Evolutionary conservation across 2,797 vertebrate species (phyloP).

Genomic region (Chaenodraco wilsoni): DNA sequence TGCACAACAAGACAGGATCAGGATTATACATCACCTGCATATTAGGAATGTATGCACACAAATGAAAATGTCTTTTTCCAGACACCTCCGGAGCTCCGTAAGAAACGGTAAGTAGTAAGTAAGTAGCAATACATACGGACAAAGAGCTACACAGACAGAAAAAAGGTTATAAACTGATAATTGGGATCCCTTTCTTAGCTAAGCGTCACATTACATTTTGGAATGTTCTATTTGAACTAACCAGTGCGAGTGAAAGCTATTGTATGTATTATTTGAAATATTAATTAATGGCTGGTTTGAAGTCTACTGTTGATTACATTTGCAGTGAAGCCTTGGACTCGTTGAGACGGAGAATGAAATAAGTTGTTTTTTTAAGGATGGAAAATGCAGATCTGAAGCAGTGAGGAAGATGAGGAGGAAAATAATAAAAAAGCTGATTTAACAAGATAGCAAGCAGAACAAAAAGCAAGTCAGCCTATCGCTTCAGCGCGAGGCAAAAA

Average conservation of each 20-base stretch:
- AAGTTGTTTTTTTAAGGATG: conserved; percentile 30
- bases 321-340: conserved; percentile 53
- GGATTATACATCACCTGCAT: neutral
- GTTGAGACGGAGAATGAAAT: conserved; percentile 42
- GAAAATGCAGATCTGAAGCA: conserved; percentile 44
- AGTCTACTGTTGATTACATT: conserved; percentile 1
- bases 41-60: conserved; percentile 1
- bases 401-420: conserved; percentile 47
- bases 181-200: conserved; percentile 15
- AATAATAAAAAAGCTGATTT: conserved; percentile 37
- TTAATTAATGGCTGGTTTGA: neutral
- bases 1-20: neutral
- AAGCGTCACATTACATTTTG: neutral
- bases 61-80: neutral
- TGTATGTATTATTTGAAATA: conserved; percentile 1
- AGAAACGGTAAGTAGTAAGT: conserved; percentile 21
- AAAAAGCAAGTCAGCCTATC: conserved; percentile 53
- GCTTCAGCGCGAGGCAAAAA: conserved; percentile 46
- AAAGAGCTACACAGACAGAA: conserved; percentile 22
- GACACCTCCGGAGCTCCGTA: conserved; percentile 25
- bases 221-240: neutral
- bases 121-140: conserved; percentile 17
- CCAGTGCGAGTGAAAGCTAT: conserved; percentile 4
- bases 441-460: conserved; percentile 60
- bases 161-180: conserved; percentile 14